Conservation (phyloP, 35 echinoderm and acorn worm species). For the Holothuria glaberrima region DNA sequence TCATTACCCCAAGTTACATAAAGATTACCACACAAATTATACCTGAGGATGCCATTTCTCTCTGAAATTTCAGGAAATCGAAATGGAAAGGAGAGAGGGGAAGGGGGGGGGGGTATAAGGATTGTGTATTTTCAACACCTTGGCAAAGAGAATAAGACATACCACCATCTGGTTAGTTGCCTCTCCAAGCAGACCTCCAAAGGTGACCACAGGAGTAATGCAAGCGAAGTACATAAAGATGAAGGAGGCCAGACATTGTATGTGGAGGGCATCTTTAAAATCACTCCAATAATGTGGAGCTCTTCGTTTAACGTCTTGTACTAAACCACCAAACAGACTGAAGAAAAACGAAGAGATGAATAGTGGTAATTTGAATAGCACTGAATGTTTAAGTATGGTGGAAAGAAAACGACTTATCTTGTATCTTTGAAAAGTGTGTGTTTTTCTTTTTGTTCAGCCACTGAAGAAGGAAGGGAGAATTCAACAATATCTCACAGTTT, state of each 20-base stretch:
- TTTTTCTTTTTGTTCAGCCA: too few relatives aligned
- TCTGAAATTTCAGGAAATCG: too few relatives aligned
- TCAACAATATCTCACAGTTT: too few relatives aligned
- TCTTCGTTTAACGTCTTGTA: conserved; percentile 74
- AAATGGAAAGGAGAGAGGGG: too few relatives aligned
- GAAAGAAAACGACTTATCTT: neutral
- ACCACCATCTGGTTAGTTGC: conserved; percentile 84
- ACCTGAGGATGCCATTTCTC: too few relatives aligned
- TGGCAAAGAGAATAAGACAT: neutral
- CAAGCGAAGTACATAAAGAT: conserved; percentile 99
- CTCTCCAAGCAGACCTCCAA: conserved; percentile 94
- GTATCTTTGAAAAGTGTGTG: too few relatives aligned
- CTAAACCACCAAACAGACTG: conserved; percentile 94
- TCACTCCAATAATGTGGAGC: conserved; percentile 76
- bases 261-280: conserved; percentile 76
- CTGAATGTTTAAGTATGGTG: too few relatives aligned
- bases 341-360: neutral
- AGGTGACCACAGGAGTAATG: conserved; percentile 94
- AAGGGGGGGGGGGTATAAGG: too few relatives aligned
- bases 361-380: neutral
- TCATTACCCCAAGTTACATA: too few relatives aligned
- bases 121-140: too few relatives aligned
- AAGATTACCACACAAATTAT: too few relatives aligned
- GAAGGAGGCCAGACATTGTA: conserved; percentile 94
- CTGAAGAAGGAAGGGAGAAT: too few relatives aligned